Evolutionary conservation across 1,140 invertebrate genomes (phyloP).

Genomic region (Apis mellifera): Amel_HAv3.1 CM009941.2:2963001-2963500

Average conservation of each 20-base stretch:
- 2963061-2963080: conserved; percentile 9
- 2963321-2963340: conserved; percentile 25
- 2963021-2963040: too few relatives aligned
- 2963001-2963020: conserved; percentile 8
- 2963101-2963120: not conserved
- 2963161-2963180: not conserved
- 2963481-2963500: conserved; percentile 12
- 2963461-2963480: not conserved
- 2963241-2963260: conserved; percentile 2
- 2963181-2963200: not conserved
- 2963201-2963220: not conserved
- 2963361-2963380: not conserved
- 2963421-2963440: conserved; percentile 27
- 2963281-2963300: not conserved
- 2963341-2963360: conserved; percentile 2
- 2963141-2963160: not conserved
- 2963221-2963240: not conserved
- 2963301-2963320: conserved; percentile 24
- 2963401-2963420: not conserved
- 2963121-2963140: not conserved
- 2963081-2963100: not conserved
- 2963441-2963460: conserved; percentile 33
- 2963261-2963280: not conserved
- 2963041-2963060: conserved; percentile 13
- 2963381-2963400: conserved; percentile 14